Evolutionary conservation across 1,140 invertebrate genomes (phyloP), one percentile per base, ranked within the genome.

Genomic region (Drosophila lacertosa): DNA sequence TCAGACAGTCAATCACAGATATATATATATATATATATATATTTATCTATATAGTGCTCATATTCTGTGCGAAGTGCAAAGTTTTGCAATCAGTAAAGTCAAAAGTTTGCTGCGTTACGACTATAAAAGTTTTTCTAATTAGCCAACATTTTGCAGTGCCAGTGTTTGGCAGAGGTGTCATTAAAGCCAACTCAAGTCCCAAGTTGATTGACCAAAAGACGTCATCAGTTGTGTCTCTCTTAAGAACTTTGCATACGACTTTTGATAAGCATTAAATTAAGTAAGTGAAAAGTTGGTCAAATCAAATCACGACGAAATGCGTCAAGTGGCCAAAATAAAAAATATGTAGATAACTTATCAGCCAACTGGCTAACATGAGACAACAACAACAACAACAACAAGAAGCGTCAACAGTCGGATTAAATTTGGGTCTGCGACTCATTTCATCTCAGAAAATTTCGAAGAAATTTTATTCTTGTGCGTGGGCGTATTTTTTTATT

Each of bases 21-120:
- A 26, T 47, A 54, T 20, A 16, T 16, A 44, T 4, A 44, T 33
- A 32, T 13, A 50, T 29, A 18, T 16, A 16, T 32, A 54, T 26
- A 54, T 42, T 18, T 50, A 4, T 47, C 4, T 39, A 3, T 13
- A 22, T 67, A 29, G 26, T 29, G 26, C 26, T 29, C 7, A 33
- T 51, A 24, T 42, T 20, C 15, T 13, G 20, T 29, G 18, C 50
- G 48, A 69, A 81, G 81, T 82, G 47, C 53, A 86, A 84, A 84
- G 82, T 84, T 84, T 84, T 70, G 77, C 81, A 84, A 84, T 84
- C 81, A 88, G 75, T 57, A 77, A 74, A 86, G 82, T 77, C 84
- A 86, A 81, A 84, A 84, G 73, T 84, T 84, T 57, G 35, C 7
- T 13, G 45, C 60, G 51, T 44, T 45, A 84, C n/a, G n/a, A n/a